Base-by-base conservation (phyloP, 2,797 vertebrate species). In the Pelobates cultripes region DNA sequence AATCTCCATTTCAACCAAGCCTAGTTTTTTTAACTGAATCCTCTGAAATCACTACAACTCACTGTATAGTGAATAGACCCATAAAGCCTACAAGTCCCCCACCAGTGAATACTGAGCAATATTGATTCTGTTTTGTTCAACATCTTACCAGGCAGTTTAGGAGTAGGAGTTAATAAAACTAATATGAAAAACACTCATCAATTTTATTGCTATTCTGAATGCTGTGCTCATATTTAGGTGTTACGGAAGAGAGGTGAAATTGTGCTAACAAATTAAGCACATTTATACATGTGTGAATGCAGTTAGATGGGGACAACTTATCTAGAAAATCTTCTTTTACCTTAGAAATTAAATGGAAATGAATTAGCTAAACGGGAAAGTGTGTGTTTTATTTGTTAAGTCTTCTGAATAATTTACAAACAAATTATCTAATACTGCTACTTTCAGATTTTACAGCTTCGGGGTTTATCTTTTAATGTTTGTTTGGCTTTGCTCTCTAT, bases 381-480 rank as follows among this genome's bases (percentile, higher is more conserved):
- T 73, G 12, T 70, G 14, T 73, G 70, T 74, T 73, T 78, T 83
- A 77, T 83, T 78, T 82, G 70, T 77, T 78, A 78, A 70, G 28
- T 45, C 55, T 78, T 83, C 71, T 75, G 82, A 83, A 83, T 83
- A 83, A 83, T 70, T 79, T 83, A 83, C 77, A 55, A 63, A 70
- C 76, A 83, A 83, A 83, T 79, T 79, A 83, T 83, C 82, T 79
- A 83, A 79, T 83, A 64, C 67, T 8, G 72, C 77, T 79, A 74
- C 77, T 79, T 83, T 79, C 63, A 45, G 72, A 43, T 79, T 79
- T 75, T 79, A 75, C 55, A 57, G 77, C 77, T 79, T 41, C 44
- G 15, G 77, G 72, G 72, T 83, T 75, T 83, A 83, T 83, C 82
- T 79, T 79, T 83, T 83, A 79, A 79, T 83, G 77, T 83, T 79